phyloP scores from a whole-genome alignment of 2,797 vertebrate species.

The Lagorchestes hirsutus region DNA sequence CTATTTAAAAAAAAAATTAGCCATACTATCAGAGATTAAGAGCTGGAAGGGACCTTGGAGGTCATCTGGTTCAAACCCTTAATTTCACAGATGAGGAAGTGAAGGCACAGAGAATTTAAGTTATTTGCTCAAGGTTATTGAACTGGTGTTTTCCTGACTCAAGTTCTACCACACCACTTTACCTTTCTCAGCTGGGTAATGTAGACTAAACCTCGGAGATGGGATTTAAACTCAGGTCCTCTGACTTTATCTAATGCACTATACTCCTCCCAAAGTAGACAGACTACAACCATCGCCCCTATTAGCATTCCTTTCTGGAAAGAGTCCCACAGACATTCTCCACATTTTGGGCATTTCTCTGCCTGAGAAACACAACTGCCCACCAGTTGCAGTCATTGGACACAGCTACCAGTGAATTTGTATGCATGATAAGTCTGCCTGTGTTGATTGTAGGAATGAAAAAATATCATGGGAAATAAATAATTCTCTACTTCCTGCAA shows the following conservation, averaged over 20 bases:
- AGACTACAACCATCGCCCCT: neutral
- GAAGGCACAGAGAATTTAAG: neutral
- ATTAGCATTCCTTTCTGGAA: neutral
- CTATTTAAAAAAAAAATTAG: neutral
- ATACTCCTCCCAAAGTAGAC: neutral
- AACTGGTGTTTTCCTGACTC: neutral
- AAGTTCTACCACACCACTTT: neutral
- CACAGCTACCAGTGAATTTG: slow-evolving; percentile 67
- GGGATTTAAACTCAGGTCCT: neutral
- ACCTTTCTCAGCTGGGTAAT: neutral
- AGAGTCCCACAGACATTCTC: neutral
- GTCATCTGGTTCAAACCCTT: neutral
- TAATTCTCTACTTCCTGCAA: slow-evolving; percentile 46
- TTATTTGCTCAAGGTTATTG: neutral
- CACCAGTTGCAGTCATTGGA: slow-evolving; percentile 52
- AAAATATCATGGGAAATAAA: slow-evolving; percentile 74
- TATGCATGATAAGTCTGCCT: slow-evolving; percentile 72
- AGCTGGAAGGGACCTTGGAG: neutral
- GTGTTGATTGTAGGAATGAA: slow-evolving; percentile 74
- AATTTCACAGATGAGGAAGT: neutral
- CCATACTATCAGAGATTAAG: neutral
- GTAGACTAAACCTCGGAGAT: neutral
- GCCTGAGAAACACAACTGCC: slow-evolving; percentile 30
- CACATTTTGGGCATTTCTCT: neutral
- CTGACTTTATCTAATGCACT: neutral